Evolutionary conservation across 2,888 invertebrate species (phyloP).

Genomic region (Biston betularia): DNA sequence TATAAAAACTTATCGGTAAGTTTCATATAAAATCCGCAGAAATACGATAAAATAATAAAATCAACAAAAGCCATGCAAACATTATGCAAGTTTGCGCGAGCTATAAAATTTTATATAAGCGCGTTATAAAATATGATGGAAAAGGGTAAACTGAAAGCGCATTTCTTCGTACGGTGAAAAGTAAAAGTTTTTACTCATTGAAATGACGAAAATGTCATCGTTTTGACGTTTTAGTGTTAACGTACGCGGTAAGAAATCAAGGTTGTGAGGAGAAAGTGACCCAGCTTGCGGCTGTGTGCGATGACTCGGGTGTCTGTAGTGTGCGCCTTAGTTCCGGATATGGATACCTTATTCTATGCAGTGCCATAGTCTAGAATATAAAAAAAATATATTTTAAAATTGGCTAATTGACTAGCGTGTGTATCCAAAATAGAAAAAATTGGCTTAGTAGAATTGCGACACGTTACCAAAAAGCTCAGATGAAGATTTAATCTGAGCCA

Average conservation of each 20-base stretch:
- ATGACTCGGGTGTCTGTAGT: conserved; percentile 57
- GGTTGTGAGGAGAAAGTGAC: conserved; percentile 83
- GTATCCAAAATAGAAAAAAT: background rate
- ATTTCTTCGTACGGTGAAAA: conserved; percentile 63
- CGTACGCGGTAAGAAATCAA: conserved; percentile 80
- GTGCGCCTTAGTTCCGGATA: conserved; percentile 45
- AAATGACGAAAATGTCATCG: conserved; percentile 73
- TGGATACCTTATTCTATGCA: conserved; percentile 8
- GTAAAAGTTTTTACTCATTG: conserved; percentile 75
- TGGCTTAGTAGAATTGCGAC: too few relatives aligned
- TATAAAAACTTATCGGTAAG: conserved; percentile 51
- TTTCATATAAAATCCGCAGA: conserved; percentile 32
- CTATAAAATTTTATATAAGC: conserved; percentile 52
- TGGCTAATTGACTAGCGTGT: background rate
- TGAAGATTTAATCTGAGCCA: too few relatives aligned
- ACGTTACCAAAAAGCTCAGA: too few relatives aligned
- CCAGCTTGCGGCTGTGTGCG: conserved; percentile 64
- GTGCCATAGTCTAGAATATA: too few relatives aligned
- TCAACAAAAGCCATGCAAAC: conserved; percentile 25
- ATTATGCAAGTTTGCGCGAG: conserved; percentile 48
- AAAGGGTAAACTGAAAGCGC: conserved; percentile 49
- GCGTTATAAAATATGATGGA: conserved; percentile 55
- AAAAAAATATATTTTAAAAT: too few relatives aligned
- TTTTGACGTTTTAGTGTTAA: conserved; percentile 68
- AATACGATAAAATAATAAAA: conserved; percentile 19